phyloP scores from a whole-genome alignment of 2,888 invertebrate genomes.

The Eupithecia vulgata region DNA sequence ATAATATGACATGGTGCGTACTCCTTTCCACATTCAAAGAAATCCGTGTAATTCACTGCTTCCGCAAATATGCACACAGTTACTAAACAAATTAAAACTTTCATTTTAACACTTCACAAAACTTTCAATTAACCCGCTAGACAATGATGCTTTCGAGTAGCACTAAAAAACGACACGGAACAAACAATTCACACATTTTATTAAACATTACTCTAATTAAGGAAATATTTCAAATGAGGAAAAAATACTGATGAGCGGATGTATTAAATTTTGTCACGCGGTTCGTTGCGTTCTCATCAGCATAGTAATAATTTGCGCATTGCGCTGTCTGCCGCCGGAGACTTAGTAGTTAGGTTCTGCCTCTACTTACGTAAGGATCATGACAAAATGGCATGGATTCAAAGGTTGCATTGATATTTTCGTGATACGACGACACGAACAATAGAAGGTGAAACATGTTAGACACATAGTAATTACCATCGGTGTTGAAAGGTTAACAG shows the following conservation, averaged over 20 bases:
- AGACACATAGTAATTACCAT: constrained; percentile 21
- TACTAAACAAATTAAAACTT: constrained; percentile 48
- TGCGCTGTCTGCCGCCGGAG: constrained; percentile 35
- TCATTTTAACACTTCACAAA: constrained; percentile 37
- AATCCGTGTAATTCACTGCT: constrained; percentile 24
- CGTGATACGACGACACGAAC: constrained; percentile 40
- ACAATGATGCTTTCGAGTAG: constrained; percentile 61
- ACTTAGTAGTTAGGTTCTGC: constrained; percentile 33
- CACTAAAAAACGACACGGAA: constrained; percentile 60
- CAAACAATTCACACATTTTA: constrained; percentile 57
- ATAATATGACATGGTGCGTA: constrained; percentile 20
- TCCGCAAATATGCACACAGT: constrained; percentile 42
- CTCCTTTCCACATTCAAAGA: constrained; percentile 27
- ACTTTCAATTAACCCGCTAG: constrained; percentile 32
- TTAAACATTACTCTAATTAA: constrained; percentile 63
- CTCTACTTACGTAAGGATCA: constrained; percentile 46
- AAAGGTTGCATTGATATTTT: constrained; percentile 60
- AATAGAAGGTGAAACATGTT: constrained; percentile 47
- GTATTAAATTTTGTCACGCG: constrained; percentile 68
- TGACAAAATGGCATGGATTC: constrained; percentile 48
- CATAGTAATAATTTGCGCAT: constrained; percentile 33
- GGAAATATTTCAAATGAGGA: constrained; percentile 69
- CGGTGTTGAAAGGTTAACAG: constrained; percentile 23
- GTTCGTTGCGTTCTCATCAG: constrained; percentile 54
- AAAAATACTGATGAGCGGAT: constrained; percentile 52